Base-by-base conservation (phyloP, 2,888 invertebrate species). In the Lepidocyrtinus sp. region DNA sequence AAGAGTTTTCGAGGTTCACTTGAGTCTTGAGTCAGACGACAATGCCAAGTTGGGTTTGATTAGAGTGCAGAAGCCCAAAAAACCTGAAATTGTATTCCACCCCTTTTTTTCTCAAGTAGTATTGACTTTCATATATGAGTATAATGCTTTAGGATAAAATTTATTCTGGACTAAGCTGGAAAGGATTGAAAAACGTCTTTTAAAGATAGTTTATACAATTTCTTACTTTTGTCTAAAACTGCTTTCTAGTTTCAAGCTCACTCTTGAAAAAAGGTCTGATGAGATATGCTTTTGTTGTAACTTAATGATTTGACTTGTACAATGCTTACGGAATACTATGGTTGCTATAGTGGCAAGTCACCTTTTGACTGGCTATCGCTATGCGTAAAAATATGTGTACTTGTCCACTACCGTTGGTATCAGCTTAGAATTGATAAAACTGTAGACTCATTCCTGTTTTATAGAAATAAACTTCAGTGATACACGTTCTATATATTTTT, bases 281-380 rank as follows among this genome's bases (percentile, higher is more conserved):
- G 72, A 77, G 77, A 67, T 77, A 77, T 72, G 72, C 25, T 25
- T 26, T 63, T 72, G 77, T 76, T 71, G 61, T 27, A 26, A 71
- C 65, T 62, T 72, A 77, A 77, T 77, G 72, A 72, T 61, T 72
- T 72, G 67, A 67, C n/a, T n/a, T n/a, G n/a, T n/a, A n/a, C n/a
- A n/a, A n/a, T n/a, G n/a, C n/a, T n/a, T n/a, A n/a, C n/a, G n/a
- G n/a, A n/a, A n/a, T n/a, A n/a, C n/a, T n/a, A n/a, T n/a, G n/a
- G n/a, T n/a, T n/a, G n/a, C n/a, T n/a, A n/a, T n/a, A n/a, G n/a
- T n/a, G n/a, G n/a, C n/a, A n/a, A n/a, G n/a, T n/a, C n/a, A n/a
- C n/a, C n/a, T n/a, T n/a, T n/a, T n/a, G n/a, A n/a, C n/a, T n/a
- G n/a, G n/a, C n/a, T n/a, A n/a, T n/a, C n/a, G n/a, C n/a, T n/a